Conservation (phyloP, 2,113 vertebrate species). For the Cavia aperea region DNA sequence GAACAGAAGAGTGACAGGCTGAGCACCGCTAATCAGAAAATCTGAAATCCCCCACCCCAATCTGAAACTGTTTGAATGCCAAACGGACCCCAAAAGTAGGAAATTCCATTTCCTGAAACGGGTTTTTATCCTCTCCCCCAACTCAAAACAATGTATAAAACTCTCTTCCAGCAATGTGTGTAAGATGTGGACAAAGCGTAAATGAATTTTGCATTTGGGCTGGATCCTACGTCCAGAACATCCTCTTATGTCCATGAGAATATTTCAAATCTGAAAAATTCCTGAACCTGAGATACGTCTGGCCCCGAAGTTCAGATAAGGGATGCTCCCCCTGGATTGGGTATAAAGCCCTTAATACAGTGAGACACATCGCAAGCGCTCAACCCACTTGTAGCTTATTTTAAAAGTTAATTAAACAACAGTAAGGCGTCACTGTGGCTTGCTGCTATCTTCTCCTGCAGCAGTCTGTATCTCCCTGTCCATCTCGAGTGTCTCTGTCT, state of each 20-base stretch:
- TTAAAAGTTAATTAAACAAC: background rate
- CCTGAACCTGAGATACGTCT: background rate
- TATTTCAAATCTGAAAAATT: background rate
- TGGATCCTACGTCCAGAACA: too few relatives aligned
- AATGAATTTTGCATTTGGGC: background rate
- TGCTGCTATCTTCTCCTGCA: background rate
- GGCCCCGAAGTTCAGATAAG: background rate
- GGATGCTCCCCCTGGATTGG: background rate
- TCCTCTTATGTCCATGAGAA: too few relatives aligned
- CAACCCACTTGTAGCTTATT: background rate
- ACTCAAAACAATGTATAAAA: background rate
- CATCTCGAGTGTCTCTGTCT: background rate
- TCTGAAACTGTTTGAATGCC: background rate
- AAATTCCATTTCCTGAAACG: background rate
- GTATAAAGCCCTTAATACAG: background rate
- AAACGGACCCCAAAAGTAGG: background rate
- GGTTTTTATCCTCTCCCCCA: too few relatives aligned
- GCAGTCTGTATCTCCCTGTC: background rate
- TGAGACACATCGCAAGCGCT: background rate
- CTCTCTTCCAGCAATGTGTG: background rate
- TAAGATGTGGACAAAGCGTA: background rate
- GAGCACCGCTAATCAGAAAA: background rate
- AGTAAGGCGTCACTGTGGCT: background rate
- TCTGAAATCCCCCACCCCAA: background rate
- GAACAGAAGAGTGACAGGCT: background rate